Conservation (phyloP, 2,113 vertebrate genomes). For the Rhagologus leucostigma region DNA sequence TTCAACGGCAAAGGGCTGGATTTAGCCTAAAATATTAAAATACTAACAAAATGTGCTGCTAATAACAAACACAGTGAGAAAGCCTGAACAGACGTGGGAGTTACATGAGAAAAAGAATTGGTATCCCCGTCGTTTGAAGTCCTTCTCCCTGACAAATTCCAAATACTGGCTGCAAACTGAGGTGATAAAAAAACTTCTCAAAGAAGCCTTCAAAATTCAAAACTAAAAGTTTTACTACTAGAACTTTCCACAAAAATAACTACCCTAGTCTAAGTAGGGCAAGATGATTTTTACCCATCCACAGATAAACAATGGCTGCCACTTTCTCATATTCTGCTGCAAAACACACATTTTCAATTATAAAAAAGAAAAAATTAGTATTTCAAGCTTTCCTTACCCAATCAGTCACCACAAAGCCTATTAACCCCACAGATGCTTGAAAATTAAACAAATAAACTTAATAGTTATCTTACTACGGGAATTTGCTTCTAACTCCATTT, state of each 20-base stretch:
- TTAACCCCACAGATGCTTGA: neutral
- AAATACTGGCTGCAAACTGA: neutral
- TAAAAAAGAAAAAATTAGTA: neutral
- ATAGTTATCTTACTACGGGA: neutral
- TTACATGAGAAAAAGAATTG: fast-evolving
- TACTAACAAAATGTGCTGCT: neutral
- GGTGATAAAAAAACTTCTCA: neutral
- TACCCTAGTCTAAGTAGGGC: neutral
- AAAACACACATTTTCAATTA: neutral
- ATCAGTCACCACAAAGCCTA: neutral
- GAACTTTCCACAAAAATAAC: neutral
- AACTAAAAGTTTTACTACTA: neutral
- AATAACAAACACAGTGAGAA: neutral
- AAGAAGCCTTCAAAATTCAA: neutral
- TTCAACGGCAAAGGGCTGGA: neutral
- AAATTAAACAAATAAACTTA: neutral
- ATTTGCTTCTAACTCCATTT: neutral
- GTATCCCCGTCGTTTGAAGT: neutral
- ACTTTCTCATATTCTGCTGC: neutral
- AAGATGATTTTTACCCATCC: neutral
- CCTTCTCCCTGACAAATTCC: neutral
- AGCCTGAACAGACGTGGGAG: neutral
- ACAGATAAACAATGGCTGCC: neutral
- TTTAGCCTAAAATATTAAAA: neutral
- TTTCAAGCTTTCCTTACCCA: neutral